Evolutionary conservation across 1,140 invertebrate species (phyloP), one percentile per base, ranked within the genome.

Genomic region (Hydropsyche tenuis): DNA sequence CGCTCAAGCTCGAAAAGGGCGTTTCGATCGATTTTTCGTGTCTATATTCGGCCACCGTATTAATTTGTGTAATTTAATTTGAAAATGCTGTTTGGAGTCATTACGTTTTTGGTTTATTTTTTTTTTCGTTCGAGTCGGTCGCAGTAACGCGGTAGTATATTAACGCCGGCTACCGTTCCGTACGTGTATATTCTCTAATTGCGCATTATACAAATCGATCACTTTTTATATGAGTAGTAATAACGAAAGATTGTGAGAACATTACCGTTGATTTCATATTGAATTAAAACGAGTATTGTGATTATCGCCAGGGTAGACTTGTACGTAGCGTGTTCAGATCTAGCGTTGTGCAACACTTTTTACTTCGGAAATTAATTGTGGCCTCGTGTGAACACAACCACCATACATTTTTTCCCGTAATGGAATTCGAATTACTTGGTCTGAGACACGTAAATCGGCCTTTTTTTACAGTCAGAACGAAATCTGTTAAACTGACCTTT

Each of bases 401-500:
- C 18, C 51, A 18, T 27, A 60, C 25, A 22, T 43, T 65, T 43
- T 65, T 65, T 65, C 69, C 69, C 65, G 45, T 75, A 75, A 75
- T 75, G 74, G 66, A 75, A 75, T 75, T 72, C 69, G 66, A 75
- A 75, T 75, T 73, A 37, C 74, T 60, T 63, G 72, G 69, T 62
- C 46, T 60, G 18, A 65, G 64, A 46, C 23, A 64, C 23, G 20
- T 16, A 70, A 73, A 75, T 69, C 70, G 69, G 30, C 42, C 48
- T 12, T 70, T 37, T 70, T 70, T 70, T 73, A 43, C n/a, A n/a
- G 23, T 22, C 7, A 4, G 30, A 37, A 37, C 30, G 30, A 4
- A 37, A 37, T 37, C 30, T 37, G 30, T 37, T 37, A 37, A 37
- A 4, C 9, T 37, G 30, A 37, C 30, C 30, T 37, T 37, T 37